Base-by-base conservation (phyloP, 2,888 invertebrate genomes). In the Perdita meconis region DNA sequence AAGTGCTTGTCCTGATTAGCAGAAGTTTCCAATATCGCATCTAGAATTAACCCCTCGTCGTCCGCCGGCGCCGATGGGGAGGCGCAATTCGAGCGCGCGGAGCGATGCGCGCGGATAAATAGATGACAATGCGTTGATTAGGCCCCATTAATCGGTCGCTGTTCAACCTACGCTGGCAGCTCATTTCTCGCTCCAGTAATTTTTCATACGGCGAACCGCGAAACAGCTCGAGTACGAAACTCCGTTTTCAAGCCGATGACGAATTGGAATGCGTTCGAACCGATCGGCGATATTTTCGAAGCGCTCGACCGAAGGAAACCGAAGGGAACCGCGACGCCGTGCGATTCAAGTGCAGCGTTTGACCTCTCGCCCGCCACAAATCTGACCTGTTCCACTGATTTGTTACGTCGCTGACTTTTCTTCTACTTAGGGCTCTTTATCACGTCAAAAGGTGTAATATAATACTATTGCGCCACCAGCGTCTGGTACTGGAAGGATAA, bases 1-100 rank as follows among this genome's bases (percentile, higher is more conserved):
- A 83, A 83, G 80, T 78, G 83, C 80, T 71, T 71, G 79, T 79
- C 70, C 84, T 85, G 85, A 85, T 85, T 85, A 85, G 73, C 75
- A 83, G 80, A 85, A 85, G 83, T 83, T 85, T 85, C 81, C 83
- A 78, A 85, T 84, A 85, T 73, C 78, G 83, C 68, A 73, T 79
- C 83, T 78, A 77, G 80, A 83, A 78, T 82, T 75, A 77, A 76
- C 70, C 57, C 42, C 59, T n/a, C n/a, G n/a, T n/a, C n/a, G n/a
- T n/a, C n/a, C 16, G 10, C 16, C 24, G 12, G 12, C 51, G 64
- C 44, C 80, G 81, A 81, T 83, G 73, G 70, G 75, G 47, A 38
- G 60, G 53, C n/a, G n/a, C n/a, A 66, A 24, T 24, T 50, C 19
- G 38, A 13, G 2, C 38, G 42, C 24, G 59, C 63, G 16, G 12